phyloP scores from a whole-genome alignment of 2,113 vertebrate genomes.

The Pterophyllum scalare region DNA sequence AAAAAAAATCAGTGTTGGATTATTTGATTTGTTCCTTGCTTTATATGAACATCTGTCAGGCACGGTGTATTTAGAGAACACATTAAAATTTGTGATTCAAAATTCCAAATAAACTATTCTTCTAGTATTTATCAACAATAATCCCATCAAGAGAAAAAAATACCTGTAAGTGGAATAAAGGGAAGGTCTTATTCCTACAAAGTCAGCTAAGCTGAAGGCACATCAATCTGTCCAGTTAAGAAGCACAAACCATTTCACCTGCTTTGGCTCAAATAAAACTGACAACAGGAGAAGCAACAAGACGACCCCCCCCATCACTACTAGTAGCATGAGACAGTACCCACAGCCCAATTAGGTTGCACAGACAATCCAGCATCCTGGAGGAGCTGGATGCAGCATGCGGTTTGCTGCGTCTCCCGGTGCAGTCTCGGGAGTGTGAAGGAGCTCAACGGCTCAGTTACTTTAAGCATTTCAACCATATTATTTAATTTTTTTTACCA shows the following conservation, averaged over 20 bases:
- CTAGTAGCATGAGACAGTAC: background rate
- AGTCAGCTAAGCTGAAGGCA: background rate
- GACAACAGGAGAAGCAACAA: background rate
- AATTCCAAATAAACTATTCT: background rate
- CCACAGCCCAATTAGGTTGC: background rate
- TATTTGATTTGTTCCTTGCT: background rate
- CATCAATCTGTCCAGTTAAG: background rate
- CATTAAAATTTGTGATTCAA: background rate
- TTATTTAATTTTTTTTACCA: too few relatives aligned
- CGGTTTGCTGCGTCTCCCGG: too few relatives aligned
- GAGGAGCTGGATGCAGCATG: too few relatives aligned
- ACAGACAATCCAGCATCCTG: background rate
- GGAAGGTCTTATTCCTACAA: background rate
- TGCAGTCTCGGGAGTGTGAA: too few relatives aligned
- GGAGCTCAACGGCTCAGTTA: too few relatives aligned
- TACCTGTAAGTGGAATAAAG: background rate
- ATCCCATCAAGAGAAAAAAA: background rate
- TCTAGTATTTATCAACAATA: background rate
- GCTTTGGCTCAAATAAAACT: background rate
- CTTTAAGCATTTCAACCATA: too few relatives aligned
- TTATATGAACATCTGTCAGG: background rate
- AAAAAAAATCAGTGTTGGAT: background rate
- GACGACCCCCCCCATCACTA: rapidly evolving
- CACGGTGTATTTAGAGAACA: background rate
- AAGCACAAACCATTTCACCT: background rate